Evolutionary conservation across 23 tunicate species (phyloP), one percentile per base, ranked within the genome.

Genomic region (Ciona savignyi): DNA sequence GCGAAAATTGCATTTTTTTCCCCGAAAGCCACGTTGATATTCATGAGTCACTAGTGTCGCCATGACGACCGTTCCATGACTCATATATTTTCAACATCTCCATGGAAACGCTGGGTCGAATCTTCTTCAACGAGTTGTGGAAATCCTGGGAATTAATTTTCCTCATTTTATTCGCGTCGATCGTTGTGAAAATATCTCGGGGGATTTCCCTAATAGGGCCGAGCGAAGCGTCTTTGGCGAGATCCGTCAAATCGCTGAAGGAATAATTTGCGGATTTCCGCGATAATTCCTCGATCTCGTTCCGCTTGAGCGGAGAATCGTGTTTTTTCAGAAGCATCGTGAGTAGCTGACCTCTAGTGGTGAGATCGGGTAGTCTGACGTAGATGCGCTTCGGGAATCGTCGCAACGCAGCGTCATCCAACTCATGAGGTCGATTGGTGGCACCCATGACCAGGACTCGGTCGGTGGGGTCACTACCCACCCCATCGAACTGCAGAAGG

Each of bases 341-440:
- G 3, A 93, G 48, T 27, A 93, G 72, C 24, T 81, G 81, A 20
- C 33, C 71, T 27, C 98, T 49, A 1, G 98, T 79, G 22, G 32
- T 23, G 2, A 48, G 79, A 67, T 86, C 98, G 29, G 98, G 98
- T 30, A 86, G 66, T 3, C 88, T 78, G 48, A 93, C 82, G 65
- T 86, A 86, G 34, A 93, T 80, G 33, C 98, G 61, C 70, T 93
- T 93, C 25, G 98, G 98, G 74, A 93, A 93, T 21, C 98, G 77
- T 26, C 93, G 51, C 51, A 93, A 35, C 0, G 89, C 89, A 27
- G 98, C 98, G 68, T 81, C 88, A 61, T 93, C 98, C 1, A 93
- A 71, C 63, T 93, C 98, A 21, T 93, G 93, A 0, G 98, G 98
- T 49, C 93, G 88, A 34, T 93, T 93, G 34, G 98, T 93, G 70